Percentiles rank a stretch among this genome's conserved stretches.
These are phyloP conservation scores for Echinarachnius parma DNA, from an alignment of 53 echinoderm and acorn worm genomes.

Conservation along the genomic window DNA sequence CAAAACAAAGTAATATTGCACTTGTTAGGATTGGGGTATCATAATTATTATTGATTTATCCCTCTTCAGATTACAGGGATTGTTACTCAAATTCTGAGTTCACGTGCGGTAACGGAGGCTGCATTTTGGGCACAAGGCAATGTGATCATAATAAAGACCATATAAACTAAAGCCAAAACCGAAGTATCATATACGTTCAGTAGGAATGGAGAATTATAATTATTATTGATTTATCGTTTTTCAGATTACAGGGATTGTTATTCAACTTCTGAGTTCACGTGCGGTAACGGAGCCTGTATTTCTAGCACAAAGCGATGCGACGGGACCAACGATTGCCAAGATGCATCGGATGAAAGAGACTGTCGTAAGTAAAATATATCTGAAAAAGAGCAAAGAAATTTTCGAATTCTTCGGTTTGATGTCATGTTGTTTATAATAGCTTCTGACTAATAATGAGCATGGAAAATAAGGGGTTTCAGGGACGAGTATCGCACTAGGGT, in stretches of 20 bases:
- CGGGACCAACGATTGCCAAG: slow-evolving; percentile 58
- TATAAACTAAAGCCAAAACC: too few relatives aligned
- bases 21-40: too few relatives aligned
- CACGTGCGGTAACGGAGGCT: slow-evolving; percentile 33
- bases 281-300: slow-evolving; percentile 36
- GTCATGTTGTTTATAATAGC: too few relatives aligned
- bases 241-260: slow-evolving; percentile 40
- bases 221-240: background rate
- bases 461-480: too few relatives aligned
- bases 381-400: background rate
- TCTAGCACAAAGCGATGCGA: slow-evolving; percentile 36
- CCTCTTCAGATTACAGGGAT: slow-evolving; percentile 33
- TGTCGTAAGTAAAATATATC: slow-evolving; percentile 64
- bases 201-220: too few relatives aligned
- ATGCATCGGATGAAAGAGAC: slow-evolving; percentile 68
- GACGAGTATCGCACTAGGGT: too few relatives aligned
- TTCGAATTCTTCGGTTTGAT: too few relatives aligned
- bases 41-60: background rate
- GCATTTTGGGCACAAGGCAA: background rate
- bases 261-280: slow-evolving; percentile 1
- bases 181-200: too few relatives aligned
- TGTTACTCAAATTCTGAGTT: slow-evolving; percentile 14
- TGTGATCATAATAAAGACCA: too few relatives aligned
- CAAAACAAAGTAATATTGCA: too few relatives aligned
- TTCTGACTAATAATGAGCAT: too few relatives aligned